Percentiles rank a stretch among this genome's conserved stretches.
Conservation (phyloP, 2,113 vertebrate genomes). For the Pelodiscus sinensis region DNA sequence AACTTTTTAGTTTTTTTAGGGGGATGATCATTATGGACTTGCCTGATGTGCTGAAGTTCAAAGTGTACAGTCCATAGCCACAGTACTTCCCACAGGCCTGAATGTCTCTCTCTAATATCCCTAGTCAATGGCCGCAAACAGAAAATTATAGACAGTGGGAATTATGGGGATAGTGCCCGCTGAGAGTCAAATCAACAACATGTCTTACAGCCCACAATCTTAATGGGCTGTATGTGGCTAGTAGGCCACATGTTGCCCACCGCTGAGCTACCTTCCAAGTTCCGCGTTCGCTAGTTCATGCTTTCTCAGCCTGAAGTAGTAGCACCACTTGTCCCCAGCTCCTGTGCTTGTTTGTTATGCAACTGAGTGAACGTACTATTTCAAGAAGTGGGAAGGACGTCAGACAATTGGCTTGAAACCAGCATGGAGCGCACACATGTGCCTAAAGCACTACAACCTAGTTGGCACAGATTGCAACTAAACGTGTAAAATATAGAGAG, state of each 20-base stretch:
- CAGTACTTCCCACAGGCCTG: not conserved
- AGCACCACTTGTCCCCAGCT: not conserved
- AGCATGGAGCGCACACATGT: fast-evolving
- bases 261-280: not conserved
- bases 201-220: too few relatives aligned
- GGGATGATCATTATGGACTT: not conserved
- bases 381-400: fast-evolving
- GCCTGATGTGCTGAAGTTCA: not conserved
- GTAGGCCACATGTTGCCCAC: too few relatives aligned
- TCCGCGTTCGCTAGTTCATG: fast-evolving
- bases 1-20: not conserved
- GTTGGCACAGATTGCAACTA: not conserved
- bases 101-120: not conserved
- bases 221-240: too few relatives aligned
- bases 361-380: not conserved
- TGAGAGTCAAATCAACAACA: too few relatives aligned
- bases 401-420: not conserved
- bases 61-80: not conserved
- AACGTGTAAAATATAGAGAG: not conserved
- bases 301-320: not conserved
- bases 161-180: too few relatives aligned
- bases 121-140: too few relatives aligned
- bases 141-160: too few relatives aligned
- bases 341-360: not conserved
- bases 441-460: not conserved